Evolutionary conservation across 2,888 invertebrate species (phyloP).

Genomic region (Pollenia angustigena): DNA sequence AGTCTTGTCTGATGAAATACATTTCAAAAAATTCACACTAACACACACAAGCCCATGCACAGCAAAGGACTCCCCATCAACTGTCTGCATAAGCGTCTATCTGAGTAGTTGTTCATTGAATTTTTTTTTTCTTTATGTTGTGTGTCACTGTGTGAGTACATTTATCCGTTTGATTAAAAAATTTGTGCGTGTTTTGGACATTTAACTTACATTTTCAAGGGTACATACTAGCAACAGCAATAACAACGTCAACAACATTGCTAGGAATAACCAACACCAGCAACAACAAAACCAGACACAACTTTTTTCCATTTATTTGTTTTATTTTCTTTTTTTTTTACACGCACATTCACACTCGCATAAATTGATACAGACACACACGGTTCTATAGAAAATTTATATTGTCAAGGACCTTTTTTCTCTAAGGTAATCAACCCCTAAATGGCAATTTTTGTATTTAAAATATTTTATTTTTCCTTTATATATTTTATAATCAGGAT

Average conservation of each 20-base stretch:
- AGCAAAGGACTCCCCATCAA: slow-evolving; percentile 7
- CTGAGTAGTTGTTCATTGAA: background rate
- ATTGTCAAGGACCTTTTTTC: slow-evolving; percentile 69
- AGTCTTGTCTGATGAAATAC: slow-evolving; percentile 58
- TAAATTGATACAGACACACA: slow-evolving; percentile 19
- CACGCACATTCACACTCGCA: slow-evolving; percentile 36
- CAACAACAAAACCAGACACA: slow-evolving; percentile 59
- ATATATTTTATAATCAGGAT: slow-evolving; percentile 56
- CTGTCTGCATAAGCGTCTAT: slow-evolving; percentile 27
- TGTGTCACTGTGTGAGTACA: background rate
- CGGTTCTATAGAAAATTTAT: slow-evolving; percentile 38
- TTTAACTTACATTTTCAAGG: slow-evolving; percentile 68
- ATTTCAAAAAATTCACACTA: background rate
- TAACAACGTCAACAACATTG: slow-evolving; percentile 44
- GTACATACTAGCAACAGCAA: slow-evolving; percentile 56
- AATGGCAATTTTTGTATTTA: slow-evolving; percentile 42
- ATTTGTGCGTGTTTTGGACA: slow-evolving; percentile 70
- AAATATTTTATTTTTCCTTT: slow-evolving; percentile 10
- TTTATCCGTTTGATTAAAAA: slow-evolving; percentile 33
- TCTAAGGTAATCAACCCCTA: slow-evolving; percentile 72
- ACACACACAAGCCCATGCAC: slow-evolving; percentile 12
- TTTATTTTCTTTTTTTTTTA: slow-evolving; percentile 16
- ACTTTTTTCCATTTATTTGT: slow-evolving; percentile 6
- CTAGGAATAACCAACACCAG: slow-evolving; percentile 3
- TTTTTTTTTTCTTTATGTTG: slow-evolving; percentile 15